These are phyloP conservation scores for Parnassius smintheus DNA, from an alignment of 2,888 invertebrate genomes.

Conservation along the genomic window DNA sequence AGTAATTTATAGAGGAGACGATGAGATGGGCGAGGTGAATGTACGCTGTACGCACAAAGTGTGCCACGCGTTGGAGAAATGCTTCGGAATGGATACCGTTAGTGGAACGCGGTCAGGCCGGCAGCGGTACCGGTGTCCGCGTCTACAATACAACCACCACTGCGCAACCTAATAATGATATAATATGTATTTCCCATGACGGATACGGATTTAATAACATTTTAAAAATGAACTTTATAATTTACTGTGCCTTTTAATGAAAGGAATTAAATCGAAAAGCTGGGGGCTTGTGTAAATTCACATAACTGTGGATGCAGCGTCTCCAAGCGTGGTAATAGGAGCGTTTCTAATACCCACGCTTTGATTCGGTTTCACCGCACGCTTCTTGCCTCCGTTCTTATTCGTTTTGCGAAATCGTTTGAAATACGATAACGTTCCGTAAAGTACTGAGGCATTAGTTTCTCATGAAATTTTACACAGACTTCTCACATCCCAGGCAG, in stretches of 20 bases:
- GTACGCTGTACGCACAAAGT: conserved; percentile 78
- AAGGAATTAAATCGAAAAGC: not conserved
- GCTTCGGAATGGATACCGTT: conserved; percentile 78
- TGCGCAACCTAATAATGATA: conserved; percentile 14
- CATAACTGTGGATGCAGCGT: conserved; percentile 42
- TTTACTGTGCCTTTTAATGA: no score
- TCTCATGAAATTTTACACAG: conserved; percentile 75
- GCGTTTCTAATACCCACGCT: conserved; percentile 81
- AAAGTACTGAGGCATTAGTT: conserved; percentile 60
- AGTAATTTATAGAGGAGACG: conserved; percentile 46
- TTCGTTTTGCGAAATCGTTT: conserved; percentile 80
- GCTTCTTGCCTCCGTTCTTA: conserved; percentile 77
- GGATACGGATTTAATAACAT: no score
- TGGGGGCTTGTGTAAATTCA: conserved; percentile 26
- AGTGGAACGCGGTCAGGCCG: conserved; percentile 78
- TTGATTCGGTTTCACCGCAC: conserved; percentile 79
- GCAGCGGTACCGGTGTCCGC: conserved; percentile 62
- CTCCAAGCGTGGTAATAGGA: conserved; percentile 75
- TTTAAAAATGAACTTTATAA: no score
- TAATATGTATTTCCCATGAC: no score
- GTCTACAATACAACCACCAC: conserved; percentile 44
- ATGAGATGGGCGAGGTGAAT: conserved; percentile 75
- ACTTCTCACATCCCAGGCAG: conserved; percentile 57
- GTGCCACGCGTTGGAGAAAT: conserved; percentile 78
- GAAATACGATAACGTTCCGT: conserved; percentile 78